Conservation (phyloP, 30 jellyfish, hydroid and myxozoan species). For the Cassiopea andromeda region DNA sequence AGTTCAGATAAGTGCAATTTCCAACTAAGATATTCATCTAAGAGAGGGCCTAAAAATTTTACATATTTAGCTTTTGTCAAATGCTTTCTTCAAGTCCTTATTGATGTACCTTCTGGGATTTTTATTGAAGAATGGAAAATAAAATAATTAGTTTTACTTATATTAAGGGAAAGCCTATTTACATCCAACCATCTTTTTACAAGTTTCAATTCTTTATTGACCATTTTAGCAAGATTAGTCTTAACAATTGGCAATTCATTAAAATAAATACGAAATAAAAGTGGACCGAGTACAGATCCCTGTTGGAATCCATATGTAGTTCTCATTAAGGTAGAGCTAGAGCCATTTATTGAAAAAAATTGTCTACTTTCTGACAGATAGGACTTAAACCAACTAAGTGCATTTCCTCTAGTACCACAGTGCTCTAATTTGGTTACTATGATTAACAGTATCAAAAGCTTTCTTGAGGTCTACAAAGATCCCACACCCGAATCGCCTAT, state of each 20-base stretch:
- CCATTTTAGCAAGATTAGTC: slow-evolving; percentile 11
- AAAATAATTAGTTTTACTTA: slow-evolving; percentile 22
- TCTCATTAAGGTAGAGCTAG: slow-evolving; percentile 37
- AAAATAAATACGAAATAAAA: slow-evolving; percentile 3
- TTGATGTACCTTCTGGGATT: slow-evolving; percentile 21
- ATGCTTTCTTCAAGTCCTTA: slow-evolving; percentile 1
- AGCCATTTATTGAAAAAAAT: slow-evolving; percentile 64
- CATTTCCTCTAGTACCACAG: slow-evolving; percentile 67
- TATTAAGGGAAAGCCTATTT: slow-evolving; percentile 23
- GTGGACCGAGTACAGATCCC: slow-evolving; percentile 61
- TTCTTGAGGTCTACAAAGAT: slow-evolving; percentile 63
- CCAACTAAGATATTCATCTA: slow-evolving; percentile 48
- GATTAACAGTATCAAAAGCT: slow-evolving; percentile 71
- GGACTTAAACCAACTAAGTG: slow-evolving; percentile 64
- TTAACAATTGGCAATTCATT: slow-evolving; percentile 26
- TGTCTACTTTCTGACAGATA: slow-evolving; percentile 66
- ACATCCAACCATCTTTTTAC: slow-evolving; percentile 26
- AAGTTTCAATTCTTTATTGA: slow-evolving; percentile 25
- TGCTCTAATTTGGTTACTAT: slow-evolving; percentile 55
- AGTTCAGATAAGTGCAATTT: slow-evolving; percentile 54
- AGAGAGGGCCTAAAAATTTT: slow-evolving; percentile 35
- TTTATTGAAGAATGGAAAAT: slow-evolving; percentile 11
- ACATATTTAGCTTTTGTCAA: slow-evolving; percentile 5
- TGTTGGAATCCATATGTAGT: slow-evolving; percentile 69
- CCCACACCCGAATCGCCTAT: slow-evolving; percentile 64